Evolutionary conservation across 2,888 invertebrate species (phyloP).

Genomic region (Pyrocoelia pectoralis): DNA sequence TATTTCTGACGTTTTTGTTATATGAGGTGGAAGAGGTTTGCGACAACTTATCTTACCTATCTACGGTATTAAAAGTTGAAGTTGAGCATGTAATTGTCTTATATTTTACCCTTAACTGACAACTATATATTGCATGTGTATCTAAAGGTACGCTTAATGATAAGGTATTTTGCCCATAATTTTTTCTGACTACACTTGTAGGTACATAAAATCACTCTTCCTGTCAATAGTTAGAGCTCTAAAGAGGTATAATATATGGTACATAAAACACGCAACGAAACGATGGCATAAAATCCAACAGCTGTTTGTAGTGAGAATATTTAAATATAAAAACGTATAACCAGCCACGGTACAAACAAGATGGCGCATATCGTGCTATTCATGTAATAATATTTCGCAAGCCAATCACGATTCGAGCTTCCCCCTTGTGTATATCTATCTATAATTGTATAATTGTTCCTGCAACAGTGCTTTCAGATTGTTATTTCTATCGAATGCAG

Average conservation of each 20-base stretch:
- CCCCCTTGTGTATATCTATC: constrained; percentile 30
- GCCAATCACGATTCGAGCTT: constrained; percentile 36
- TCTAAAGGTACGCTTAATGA: not conserved
- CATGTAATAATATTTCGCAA: constrained; percentile 27
- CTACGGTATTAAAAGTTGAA: too few relatives aligned
- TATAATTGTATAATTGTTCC: constrained; percentile 31
- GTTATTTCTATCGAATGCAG: constrained; percentile 29
- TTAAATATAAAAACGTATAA: constrained; percentile 35
- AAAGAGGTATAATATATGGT: constrained; percentile 25
- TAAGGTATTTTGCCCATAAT: constrained; percentile 11
- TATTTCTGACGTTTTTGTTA: too few relatives aligned
- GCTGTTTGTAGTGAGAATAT: constrained; percentile 29
- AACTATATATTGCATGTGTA: not conserved
- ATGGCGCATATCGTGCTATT: constrained; percentile 36
- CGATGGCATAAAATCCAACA: constrained; percentile 29
- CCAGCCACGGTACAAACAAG: constrained; percentile 35
- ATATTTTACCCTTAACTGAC: not conserved
- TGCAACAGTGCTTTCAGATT: constrained; percentile 29
- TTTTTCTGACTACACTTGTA: constrained; percentile 6
- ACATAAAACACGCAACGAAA: constrained; percentile 29
- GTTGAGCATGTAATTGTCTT: not conserved
- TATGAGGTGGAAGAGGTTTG: too few relatives aligned
- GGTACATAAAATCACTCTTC: constrained; percentile 24
- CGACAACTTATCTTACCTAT: too few relatives aligned
- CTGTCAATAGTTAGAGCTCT: constrained; percentile 17